Conservation (phyloP, 2,888 invertebrate species). For the Rambutsinella grinnellia region DNA sequence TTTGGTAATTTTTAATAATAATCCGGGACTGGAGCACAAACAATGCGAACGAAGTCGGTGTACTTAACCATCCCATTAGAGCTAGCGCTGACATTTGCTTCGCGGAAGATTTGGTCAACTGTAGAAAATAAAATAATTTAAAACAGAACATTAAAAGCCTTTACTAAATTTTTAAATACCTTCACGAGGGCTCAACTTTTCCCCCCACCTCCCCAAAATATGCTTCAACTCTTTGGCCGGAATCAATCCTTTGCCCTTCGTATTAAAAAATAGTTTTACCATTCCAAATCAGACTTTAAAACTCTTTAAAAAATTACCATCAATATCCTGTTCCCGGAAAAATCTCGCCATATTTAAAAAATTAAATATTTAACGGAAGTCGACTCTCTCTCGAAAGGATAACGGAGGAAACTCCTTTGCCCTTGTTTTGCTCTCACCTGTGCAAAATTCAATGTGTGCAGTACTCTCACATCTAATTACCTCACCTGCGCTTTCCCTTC, state of each 20-base stretch:
- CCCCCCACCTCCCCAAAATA: conserved; percentile 92
- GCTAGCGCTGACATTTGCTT: conserved; percentile 81
- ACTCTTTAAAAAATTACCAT: conserved; percentile 77
- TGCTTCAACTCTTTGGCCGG: conserved; percentile 85
- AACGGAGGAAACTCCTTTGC: no score
- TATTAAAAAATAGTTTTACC: conserved; percentile 69
- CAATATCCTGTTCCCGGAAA: conserved; percentile 95
- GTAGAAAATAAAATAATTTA: no score
- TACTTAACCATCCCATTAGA: conserved; percentile 86
- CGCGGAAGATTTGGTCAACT: conserved; percentile 91
- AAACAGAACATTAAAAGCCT: no score
- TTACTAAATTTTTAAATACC: no score
- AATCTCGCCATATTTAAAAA: conserved; percentile 79
- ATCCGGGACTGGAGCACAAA: conserved; percentile 92
- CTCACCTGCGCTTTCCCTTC: no score
- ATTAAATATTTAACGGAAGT: no score
- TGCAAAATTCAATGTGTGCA: no score
- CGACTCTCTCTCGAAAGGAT: no score
- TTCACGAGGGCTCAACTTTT: conserved; percentile 79
- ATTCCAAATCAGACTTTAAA: conserved; percentile 11
- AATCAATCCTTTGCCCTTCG: conserved; percentile 79
- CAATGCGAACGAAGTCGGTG: conserved; percentile 92
- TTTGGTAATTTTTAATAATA: no score
- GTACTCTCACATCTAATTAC: no score
- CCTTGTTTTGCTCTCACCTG: no score